Percentiles rank a stretch among this genome's conserved stretches.
Evolutionary conservation across 2,797 vertebrate genomes (phyloP).

Genomic region (Nyctibius grandis): DNA sequence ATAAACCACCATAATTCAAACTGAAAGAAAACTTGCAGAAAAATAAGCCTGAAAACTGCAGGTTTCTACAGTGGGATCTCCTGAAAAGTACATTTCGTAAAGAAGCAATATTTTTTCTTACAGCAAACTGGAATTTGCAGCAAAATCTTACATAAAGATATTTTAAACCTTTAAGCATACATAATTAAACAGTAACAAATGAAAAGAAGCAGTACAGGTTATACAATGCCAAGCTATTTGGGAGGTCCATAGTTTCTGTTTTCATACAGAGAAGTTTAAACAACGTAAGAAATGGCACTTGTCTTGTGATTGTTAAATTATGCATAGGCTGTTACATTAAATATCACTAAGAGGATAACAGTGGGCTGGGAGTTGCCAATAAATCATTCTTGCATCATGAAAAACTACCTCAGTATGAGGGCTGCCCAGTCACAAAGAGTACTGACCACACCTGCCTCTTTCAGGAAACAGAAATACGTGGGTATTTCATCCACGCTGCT

Average conservation of each 20-base stretch:
- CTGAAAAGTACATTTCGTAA: background rate
- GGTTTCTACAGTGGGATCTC: background rate
- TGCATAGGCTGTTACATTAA: background rate
- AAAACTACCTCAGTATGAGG: background rate
- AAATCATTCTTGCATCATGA: background rate
- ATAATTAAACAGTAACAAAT: slow-evolving; percentile 17
- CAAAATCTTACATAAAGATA: slow-evolving; percentile 47
- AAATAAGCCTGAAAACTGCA: background rate
- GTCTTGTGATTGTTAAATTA: background rate
- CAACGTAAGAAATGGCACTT: background rate
- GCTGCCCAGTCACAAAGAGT: background rate
- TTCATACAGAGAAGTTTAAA: background rate
- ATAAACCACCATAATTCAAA: background rate
- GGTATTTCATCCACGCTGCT: background rate
- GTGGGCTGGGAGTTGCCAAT: background rate
- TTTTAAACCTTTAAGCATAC: slow-evolving; percentile 81
- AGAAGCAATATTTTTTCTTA: slow-evolving; percentile 25
- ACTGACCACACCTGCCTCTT: background rate
- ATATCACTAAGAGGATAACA: background rate
- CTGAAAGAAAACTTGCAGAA: background rate
- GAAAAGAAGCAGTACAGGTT: background rate
- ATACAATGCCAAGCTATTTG: background rate
- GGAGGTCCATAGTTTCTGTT: background rate
- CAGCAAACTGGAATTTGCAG: slow-evolving; percentile 75
- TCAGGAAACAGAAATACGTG: background rate